phyloP scores from a whole-genome alignment of 2,797 vertebrate species.

The Podarcis siculus region DNA sequence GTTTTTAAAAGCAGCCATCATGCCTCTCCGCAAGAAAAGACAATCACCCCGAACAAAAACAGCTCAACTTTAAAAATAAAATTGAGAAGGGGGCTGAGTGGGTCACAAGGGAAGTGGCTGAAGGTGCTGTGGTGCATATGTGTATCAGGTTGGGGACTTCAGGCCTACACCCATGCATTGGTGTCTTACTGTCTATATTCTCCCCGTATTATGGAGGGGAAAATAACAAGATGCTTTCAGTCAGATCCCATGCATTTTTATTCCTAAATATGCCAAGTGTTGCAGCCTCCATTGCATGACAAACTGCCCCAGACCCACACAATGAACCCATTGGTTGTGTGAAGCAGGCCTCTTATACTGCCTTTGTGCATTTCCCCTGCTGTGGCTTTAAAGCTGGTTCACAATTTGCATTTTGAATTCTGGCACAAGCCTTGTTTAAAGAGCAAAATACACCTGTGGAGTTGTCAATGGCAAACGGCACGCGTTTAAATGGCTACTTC shows the following conservation, averaged over 20 bases:
- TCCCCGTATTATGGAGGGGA: background rate
- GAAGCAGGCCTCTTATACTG: no score
- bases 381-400: background rate
- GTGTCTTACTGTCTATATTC: background rate
- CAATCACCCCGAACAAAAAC: no score
- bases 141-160: no score
- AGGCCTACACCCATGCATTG: background rate
- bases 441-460: background rate
- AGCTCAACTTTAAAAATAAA: no score
- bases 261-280: background rate
- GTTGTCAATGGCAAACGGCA: background rate
- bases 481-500: background rate
- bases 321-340: no score
- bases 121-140: no score
- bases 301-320: background rate
- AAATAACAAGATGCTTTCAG: background rate
- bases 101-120: no score
- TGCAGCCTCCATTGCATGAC: background rate
- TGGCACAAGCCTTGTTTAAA: background rate
- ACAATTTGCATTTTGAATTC: background rate
- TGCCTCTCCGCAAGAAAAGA: no score
- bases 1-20: no score
- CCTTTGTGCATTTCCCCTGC: background rate
- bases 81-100: no score
- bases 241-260: background rate